Evolutionary conservation across 2,888 invertebrate species (phyloP).

Genomic region (Brenthis daphne): DNA sequence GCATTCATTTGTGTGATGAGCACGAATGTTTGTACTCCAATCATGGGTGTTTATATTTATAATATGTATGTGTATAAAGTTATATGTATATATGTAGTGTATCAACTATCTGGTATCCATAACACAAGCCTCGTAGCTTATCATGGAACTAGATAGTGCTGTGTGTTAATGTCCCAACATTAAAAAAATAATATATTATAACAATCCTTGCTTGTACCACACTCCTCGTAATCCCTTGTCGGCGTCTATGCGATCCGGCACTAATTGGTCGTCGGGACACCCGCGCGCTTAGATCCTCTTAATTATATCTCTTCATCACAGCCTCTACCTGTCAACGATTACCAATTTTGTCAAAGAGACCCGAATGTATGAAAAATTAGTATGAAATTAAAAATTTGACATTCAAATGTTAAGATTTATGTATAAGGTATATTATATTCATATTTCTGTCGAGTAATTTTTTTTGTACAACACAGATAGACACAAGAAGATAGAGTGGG

Average conservation of each 20-base stretch:
- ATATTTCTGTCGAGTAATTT: too few species aligned
- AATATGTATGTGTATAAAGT: too few species aligned
- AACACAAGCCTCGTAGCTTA: too few species aligned
- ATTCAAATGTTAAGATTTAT: neutral
- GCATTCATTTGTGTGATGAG: too few species aligned
- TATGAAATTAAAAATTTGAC: slow-evolving; percentile 8
- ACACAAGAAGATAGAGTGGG: too few species aligned
- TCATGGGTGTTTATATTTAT: too few species aligned
- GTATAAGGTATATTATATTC: too few species aligned
- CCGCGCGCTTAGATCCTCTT: slow-evolving; percentile 47
- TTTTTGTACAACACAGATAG: too few species aligned
- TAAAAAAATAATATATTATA: slow-evolving; percentile 6
- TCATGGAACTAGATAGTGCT: too few species aligned
- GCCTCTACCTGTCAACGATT: slow-evolving; percentile 33
- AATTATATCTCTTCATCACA: slow-evolving; percentile 47
- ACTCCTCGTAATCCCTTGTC: slow-evolving; percentile 43
- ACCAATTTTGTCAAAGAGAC: slow-evolving; percentile 21
- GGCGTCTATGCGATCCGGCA: slow-evolving; percentile 48
- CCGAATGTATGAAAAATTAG: slow-evolving; percentile 4
- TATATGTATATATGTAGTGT: too few species aligned
- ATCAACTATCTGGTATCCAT: too few species aligned
- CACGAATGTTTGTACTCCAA: too few species aligned
- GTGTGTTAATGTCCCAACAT: neutral
- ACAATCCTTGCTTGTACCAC: slow-evolving; percentile 42
- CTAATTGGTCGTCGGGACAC: slow-evolving; percentile 55